Evolutionary conservation across 2,888 invertebrate species (phyloP).

Genomic region (Palloptera scutellata): DNA sequence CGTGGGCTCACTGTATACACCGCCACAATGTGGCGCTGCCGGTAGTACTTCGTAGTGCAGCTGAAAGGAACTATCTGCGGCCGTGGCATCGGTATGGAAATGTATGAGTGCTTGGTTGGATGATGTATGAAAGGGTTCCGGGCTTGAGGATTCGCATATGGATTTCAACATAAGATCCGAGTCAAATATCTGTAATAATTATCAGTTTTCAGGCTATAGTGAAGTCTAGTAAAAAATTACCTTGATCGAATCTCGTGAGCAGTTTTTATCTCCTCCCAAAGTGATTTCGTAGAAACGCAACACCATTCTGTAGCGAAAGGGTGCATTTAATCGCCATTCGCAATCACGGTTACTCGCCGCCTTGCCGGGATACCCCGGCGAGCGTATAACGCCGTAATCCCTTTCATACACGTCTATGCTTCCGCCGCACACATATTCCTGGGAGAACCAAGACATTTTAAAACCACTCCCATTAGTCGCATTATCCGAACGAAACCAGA

Average conservation of each 20-base stretch:
- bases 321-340: conserved; percentile 77
- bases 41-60: conserved; percentile 77
- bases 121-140: conserved; percentile 75
- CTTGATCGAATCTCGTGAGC: conserved; percentile 47
- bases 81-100: conserved; percentile 78
- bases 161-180: conserved; percentile 68
- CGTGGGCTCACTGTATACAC: conserved; percentile 70
- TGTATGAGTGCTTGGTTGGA: conserved; percentile 71
- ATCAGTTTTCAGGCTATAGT: conserved; percentile 41
- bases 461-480: conserved; percentile 72
- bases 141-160: conserved; percentile 75
- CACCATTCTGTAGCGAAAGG: conserved; percentile 76
- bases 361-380: conserved; percentile 87
- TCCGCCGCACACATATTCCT: conserved; percentile 77
- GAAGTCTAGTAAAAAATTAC: conserved; percentile 29
- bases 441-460: conserved; percentile 79
- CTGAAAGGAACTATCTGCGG: conserved; percentile 80
- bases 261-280: conserved; percentile 47
- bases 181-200: conserved; percentile 44
- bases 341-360: conserved; percentile 86
- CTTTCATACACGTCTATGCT: conserved; percentile 62
- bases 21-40: conserved; percentile 84
- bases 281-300: conserved; percentile 75
- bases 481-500: conserved; percentile 82
- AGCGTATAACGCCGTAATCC: conserved; percentile 77